Percentiles rank a stretch among this genome's conserved stretches.
These are phyloP conservation scores for Naja naja DNA, from an alignment of 2,113 vertebrate species.

Conservation along the genomic window DNA sequence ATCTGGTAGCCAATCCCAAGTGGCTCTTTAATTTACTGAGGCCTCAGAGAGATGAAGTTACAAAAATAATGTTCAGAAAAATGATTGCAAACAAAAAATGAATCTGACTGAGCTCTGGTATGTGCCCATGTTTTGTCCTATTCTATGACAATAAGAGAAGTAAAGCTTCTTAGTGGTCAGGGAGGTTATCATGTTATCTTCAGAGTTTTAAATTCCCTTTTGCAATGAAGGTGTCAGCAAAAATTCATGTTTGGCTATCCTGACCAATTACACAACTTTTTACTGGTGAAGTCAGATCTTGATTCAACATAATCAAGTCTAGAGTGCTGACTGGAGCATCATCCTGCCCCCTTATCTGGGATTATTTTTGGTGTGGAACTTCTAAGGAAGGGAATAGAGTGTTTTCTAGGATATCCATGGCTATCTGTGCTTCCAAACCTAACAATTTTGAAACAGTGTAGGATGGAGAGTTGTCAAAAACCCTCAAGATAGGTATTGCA, in stretches of 20 bases:
- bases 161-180: not conserved
- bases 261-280: not conserved
- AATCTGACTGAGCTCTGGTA: not conserved
- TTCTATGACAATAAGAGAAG: not conserved
- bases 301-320: not conserved
- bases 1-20: not conserved
- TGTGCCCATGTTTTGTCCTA: not conserved
- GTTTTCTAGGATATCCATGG: not conserved
- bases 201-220: not conserved
- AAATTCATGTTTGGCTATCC: not conserved
- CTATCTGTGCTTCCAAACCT: not conserved
- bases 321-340: not conserved
- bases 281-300: not conserved
- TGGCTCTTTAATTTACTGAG: not conserved
- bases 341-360: not conserved
- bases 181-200: not conserved
- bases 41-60: not conserved
- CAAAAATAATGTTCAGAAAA: not conserved
- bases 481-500: not conserved
- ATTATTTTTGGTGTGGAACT: not conserved
- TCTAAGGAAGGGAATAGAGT: not conserved
- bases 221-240: not conserved
- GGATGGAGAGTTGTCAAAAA: not conserved
- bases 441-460: not conserved
- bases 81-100: not conserved